Percentiles rank a stretch among this genome's conserved stretches.
Evolutionary conservation across 2,888 invertebrate species (phyloP).

Genomic region (Pristionchus fissidentatus): DNA sequence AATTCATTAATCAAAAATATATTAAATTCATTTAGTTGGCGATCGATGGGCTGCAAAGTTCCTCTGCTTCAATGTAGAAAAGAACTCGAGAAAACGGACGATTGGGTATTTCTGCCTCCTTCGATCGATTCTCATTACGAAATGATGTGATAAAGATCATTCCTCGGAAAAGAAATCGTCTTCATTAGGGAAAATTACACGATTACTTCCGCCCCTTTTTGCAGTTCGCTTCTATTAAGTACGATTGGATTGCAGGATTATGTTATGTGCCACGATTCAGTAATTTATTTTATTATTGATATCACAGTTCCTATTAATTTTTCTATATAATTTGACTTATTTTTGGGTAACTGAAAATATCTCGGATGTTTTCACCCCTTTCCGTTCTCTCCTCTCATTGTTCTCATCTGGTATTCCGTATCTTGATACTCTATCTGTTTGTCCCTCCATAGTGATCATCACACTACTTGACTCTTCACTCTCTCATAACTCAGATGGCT

Average conservation of each 20-base stretch:
- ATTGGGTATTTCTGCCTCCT: not conserved
- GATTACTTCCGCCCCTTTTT: no score
- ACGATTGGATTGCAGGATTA: no score
- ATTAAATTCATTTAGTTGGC: not conserved
- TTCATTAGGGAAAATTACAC: no score
- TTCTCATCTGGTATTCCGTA: not conserved
- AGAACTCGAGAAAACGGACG: not conserved
- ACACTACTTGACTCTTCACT: not conserved
- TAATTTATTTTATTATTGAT: no score
- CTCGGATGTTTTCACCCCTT: no score
- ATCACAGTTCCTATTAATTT: no score
- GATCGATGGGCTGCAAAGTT: not conserved
- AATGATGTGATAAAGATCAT: not conserved
- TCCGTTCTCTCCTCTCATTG: not conserved
- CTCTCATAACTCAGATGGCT: slow-evolving; percentile 9
- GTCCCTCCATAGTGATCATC: slow-evolving; percentile 18
- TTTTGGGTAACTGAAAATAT: no score
- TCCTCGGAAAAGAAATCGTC: no score
- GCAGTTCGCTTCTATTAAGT: no score
- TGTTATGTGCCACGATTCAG: no score
- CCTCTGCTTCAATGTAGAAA: not conserved
- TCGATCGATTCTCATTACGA: not conserved
- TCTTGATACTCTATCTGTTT: slow-evolving; percentile 1
- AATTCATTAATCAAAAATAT: not conserved
- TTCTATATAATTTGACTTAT: no score